Evolutionary conservation across 2,888 invertebrate genomes (phyloP).

Genomic region (Drosophila recens): DNA sequence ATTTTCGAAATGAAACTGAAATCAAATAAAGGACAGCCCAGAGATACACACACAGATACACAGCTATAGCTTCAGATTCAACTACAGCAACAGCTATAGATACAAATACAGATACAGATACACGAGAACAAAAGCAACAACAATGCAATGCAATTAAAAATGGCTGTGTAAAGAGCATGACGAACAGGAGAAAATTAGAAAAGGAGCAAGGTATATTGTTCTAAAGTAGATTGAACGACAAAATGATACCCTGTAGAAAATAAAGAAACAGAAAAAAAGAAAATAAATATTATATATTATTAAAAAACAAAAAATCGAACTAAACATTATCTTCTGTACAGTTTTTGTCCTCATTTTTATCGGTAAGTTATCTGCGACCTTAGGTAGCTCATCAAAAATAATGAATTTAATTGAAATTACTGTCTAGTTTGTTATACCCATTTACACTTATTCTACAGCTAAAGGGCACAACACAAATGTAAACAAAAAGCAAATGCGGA

Average conservation of each 20-base stretch:
- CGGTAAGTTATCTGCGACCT: not conserved
- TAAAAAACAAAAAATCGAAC: not conserved
- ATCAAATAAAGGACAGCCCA: slow-evolving; percentile 71
- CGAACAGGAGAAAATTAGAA: slow-evolving; percentile 16
- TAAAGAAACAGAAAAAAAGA: not conserved
- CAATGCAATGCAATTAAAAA: slow-evolving; percentile 77
- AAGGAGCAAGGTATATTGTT: slow-evolving; percentile 7
- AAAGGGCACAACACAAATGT: slow-evolving; percentile 20
- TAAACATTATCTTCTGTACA: no score
- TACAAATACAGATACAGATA: slow-evolving; percentile 17
- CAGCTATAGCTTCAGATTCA: slow-evolving; percentile 10
- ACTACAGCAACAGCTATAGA: slow-evolving; percentile 12
- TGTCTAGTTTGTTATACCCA: not conserved
- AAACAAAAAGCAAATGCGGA: slow-evolving; percentile 56
- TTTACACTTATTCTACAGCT: not conserved
- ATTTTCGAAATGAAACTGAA: slow-evolving; percentile 78
- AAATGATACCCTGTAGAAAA: slow-evolving; percentile 6
- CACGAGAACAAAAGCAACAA: slow-evolving; percentile 57
- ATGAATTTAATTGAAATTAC: not conserved
- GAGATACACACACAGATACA: slow-evolving; percentile 9
- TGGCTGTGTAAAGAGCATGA: slow-evolving; percentile 51
- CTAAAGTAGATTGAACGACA: not conserved
- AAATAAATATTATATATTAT: not conserved
- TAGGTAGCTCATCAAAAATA: not conserved
- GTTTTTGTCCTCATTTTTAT: no score